Evolutionary conservation across 2,888 invertebrate species (phyloP).

Genomic region (Phlogophora meticulosa): DNA sequence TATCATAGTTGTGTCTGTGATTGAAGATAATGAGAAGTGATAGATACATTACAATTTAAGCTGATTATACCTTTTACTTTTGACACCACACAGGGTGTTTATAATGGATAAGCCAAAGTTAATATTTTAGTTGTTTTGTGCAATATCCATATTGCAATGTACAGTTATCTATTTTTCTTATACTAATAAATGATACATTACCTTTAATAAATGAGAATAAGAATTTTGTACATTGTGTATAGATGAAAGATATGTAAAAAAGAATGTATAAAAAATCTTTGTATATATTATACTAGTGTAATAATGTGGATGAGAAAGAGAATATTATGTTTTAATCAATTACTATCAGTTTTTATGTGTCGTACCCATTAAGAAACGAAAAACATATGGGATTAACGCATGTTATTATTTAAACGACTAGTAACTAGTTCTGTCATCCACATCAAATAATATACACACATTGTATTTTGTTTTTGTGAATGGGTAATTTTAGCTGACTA

Average conservation of each 20-base stretch:
- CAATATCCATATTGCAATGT: conserved; percentile 90
- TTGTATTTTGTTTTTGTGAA: conserved; percentile 79
- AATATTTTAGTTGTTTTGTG: conserved; percentile 89
- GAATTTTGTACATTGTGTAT: conserved; percentile 88
- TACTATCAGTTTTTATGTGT: conserved; percentile 48
- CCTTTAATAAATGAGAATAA: conserved; percentile 76
- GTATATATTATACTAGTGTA: conserved; percentile 79
- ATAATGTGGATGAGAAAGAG: conserved; percentile 72
- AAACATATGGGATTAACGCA: conserved; percentile 46
- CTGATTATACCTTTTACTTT: conserved; percentile 73
- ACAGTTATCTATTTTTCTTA: conserved; percentile 83
- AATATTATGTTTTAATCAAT: conserved; percentile 56
- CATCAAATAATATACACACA: conserved; percentile 62
- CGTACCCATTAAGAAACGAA: conserved; percentile 48
- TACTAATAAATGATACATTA: conserved; percentile 79
- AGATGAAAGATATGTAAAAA: conserved; percentile 83
- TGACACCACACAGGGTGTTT: conserved; percentile 79
- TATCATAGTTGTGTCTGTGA: conserved; percentile 73
- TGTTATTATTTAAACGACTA: conserved; percentile 58
- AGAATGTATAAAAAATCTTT: conserved; percentile 84
- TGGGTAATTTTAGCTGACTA: conserved; percentile 86
- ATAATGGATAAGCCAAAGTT: conserved; percentile 90
- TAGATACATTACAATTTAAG: conserved; percentile 67
- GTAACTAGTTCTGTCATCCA: conserved; percentile 63
- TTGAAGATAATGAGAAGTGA: conserved; percentile 71